These are phyloP conservation scores for Glandiceps talaboti DNA, from an alignment of 53 echinoderm and acorn worm genomes.

Conservation along the genomic window DNA sequence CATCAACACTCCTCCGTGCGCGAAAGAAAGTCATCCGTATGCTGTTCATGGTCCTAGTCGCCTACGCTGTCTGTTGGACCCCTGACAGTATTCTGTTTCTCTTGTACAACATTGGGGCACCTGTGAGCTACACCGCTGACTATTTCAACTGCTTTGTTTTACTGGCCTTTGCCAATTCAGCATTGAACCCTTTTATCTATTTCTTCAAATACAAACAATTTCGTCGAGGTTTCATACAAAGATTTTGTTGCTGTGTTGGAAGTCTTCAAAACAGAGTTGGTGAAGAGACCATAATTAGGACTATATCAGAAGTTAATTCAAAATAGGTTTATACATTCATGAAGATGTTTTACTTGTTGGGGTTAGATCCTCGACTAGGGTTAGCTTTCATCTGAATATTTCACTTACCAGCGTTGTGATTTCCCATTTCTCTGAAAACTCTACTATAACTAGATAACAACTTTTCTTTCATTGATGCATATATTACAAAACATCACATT, in stretches of 20 bases:
- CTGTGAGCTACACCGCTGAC: slow-evolving; percentile 8
- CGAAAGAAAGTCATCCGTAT: slow-evolving; percentile 80
- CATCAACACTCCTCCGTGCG: slow-evolving; percentile 51
- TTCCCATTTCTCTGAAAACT: no score
- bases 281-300: not conserved
- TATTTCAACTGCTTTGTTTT: slow-evolving; percentile 55
- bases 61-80: slow-evolving; percentile 71
- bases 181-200: slow-evolving; percentile 90
- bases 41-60: slow-evolving; percentile 75
- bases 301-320: not conserved
- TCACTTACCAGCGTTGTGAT: no score
- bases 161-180: slow-evolving; percentile 86
- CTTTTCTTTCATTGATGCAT: no score
- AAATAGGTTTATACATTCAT: no score
- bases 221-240: slow-evolving; percentile 62
- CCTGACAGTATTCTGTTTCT: slow-evolving; percentile 83
- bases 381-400: no score
- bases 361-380: no score
- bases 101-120: slow-evolving; percentile 50
- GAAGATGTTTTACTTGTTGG: no score
- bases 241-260: slow-evolving; percentile 24
- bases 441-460: no score
- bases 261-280: not conserved
- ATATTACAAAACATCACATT: no score
- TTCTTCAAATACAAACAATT: slow-evolving; percentile 96